These are phyloP conservation scores for Apotomis betuletana DNA, from an alignment of 2,888 invertebrate species.

Conservation along the genomic window DNA sequence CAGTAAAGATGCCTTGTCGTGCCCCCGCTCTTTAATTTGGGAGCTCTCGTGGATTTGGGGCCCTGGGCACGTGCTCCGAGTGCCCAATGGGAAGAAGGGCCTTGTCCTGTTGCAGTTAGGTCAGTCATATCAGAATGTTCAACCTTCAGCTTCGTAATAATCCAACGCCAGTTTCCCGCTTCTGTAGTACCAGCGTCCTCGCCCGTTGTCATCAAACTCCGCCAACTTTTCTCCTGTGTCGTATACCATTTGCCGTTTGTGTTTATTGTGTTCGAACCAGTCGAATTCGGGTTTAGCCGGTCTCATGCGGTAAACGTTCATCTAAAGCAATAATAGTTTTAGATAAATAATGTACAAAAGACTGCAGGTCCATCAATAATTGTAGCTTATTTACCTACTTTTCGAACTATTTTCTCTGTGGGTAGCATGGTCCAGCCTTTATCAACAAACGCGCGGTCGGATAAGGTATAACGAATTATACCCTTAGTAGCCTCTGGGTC, in stretches of 20 bases:
- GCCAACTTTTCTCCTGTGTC: slow-evolving; percentile 71
- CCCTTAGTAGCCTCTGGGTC: slow-evolving; percentile 61
- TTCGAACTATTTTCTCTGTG: slow-evolving; percentile 75
- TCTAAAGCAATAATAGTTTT: slow-evolving; percentile 51
- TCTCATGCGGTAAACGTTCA: slow-evolving; percentile 77
- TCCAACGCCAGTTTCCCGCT: slow-evolving; percentile 71
- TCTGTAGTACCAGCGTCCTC: slow-evolving; percentile 70
- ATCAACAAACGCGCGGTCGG: slow-evolving; percentile 72
- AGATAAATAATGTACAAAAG: not conserved
- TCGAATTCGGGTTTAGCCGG: slow-evolving; percentile 75
- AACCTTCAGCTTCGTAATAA: slow-evolving; percentile 76
- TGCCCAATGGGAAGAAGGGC: no score
- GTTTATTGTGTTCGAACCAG: slow-evolving; percentile 75
- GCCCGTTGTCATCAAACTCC: slow-evolving; percentile 69
- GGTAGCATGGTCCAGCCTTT: slow-evolving; percentile 79
- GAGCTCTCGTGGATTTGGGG: no score
- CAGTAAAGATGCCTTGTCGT: no score
- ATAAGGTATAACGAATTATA: slow-evolving; percentile 67
- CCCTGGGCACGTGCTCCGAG: no score
- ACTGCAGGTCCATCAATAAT: not conserved
- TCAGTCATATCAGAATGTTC: not conserved
- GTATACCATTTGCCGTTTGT: slow-evolving; percentile 64
- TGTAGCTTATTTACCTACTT: slow-evolving; percentile 53
- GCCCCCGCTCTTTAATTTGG: no score
- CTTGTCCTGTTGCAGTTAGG: not conserved